Evolutionary conservation across 2,797 vertebrate genomes (phyloP).

Genomic region (Orientallactaga sibirica): DNA sequence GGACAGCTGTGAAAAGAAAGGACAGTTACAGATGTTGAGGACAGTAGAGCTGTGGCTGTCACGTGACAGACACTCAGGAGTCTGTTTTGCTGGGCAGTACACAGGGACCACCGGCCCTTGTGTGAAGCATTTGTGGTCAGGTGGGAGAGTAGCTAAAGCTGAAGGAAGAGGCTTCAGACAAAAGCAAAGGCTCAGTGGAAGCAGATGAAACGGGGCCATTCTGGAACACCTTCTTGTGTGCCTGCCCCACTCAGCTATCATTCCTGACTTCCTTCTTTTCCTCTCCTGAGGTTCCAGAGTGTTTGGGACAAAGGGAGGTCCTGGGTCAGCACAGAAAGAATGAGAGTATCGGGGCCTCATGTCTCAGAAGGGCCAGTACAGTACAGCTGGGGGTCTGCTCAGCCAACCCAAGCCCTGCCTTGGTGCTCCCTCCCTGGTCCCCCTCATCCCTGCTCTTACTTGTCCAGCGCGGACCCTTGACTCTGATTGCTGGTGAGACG

Average conservation of each 20-base stretch:
- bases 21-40: accelerated
- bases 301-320: not conserved
- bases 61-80: accelerated
- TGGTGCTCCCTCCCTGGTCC: not conserved
- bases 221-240: too few species aligned
- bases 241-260: not conserved
- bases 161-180: not conserved
- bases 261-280: not conserved
- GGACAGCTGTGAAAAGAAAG: not conserved
- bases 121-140: not conserved
- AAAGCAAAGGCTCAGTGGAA: not conserved
- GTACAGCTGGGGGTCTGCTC: too few species aligned
- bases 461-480: constrained; percentile 97
- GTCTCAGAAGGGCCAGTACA: not conserved
- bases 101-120: not conserved
- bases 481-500: constrained; percentile 97
- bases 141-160: not conserved
- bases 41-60: too few species aligned
- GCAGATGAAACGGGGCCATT: not conserved
- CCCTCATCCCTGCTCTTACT: constrained; percentile 91
- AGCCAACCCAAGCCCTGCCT: accelerated
- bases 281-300: not conserved
- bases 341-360: not conserved
- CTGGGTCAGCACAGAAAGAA: not conserved
- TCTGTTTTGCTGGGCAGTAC: not conserved